Conservation (phyloP, 2,888 invertebrate genomes). For the Hololepta plana region DNA sequence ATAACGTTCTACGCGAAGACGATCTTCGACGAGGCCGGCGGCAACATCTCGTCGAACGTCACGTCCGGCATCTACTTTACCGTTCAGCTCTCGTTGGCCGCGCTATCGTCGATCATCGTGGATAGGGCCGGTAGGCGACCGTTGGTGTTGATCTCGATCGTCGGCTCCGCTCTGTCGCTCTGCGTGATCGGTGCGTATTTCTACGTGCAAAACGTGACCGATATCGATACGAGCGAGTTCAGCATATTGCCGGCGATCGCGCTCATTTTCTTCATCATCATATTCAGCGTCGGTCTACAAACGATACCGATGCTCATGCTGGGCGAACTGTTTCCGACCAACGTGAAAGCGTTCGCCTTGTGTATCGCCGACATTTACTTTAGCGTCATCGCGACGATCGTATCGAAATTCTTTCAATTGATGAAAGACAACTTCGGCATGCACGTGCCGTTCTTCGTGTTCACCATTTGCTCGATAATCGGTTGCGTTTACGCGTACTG, state of each 20-base stretch:
- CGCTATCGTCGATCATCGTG: conserved; percentile 33
- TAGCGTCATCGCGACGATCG: conserved; percentile 24
- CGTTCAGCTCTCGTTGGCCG: conserved; percentile 35
- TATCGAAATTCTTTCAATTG: conserved; percentile 26
- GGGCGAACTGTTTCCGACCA: conserved; percentile 31
- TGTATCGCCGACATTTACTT: conserved; percentile 31
- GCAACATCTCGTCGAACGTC: conserved; percentile 28
- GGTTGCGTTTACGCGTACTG: conserved; percentile 40
- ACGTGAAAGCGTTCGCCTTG: conserved; percentile 32
- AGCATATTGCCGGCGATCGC: conserved; percentile 26
- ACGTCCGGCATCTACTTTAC: conserved; percentile 35
- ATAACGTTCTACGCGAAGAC: conserved; percentile 38
- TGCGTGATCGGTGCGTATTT: conserved; percentile 24
- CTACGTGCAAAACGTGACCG: conserved; percentile 20
- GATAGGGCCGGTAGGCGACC: conserved; percentile 44
- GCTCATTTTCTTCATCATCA: conserved; percentile 26
- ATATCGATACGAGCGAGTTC: conserved; percentile 20
- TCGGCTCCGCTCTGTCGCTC: conserved; percentile 21
- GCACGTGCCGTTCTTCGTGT: conserved; percentile 46
- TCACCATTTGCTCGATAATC: conserved; percentile 36
- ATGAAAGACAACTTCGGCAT: conserved; percentile 38
- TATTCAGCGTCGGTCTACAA: conserved; percentile 28
- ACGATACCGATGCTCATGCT: conserved; percentile 29
- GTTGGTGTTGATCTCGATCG: conserved; percentile 34
- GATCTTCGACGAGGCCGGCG: conserved; percentile 33